Percentiles rank a stretch among this genome's conserved stretches.
Evolutionary conservation across 23 tunicate genomes (phyloP).

Genomic region (Corella eumyota): DNA sequence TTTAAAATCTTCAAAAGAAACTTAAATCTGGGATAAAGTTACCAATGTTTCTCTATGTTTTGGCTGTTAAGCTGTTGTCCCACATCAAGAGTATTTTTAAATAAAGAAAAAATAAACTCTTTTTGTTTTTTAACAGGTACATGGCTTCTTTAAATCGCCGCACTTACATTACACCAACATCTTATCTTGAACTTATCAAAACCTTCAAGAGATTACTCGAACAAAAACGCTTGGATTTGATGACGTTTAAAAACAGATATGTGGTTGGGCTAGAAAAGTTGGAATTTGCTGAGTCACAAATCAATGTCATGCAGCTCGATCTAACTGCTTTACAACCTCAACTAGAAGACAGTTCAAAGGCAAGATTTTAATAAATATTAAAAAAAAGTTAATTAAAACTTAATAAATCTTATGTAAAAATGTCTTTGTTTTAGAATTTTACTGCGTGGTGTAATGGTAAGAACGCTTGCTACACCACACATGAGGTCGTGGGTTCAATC

Average conservation of each 20-base stretch:
- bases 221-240: constrained; percentile 57
- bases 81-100: too few species aligned
- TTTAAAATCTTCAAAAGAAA: too few species aligned
- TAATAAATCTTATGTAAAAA: not conserved
- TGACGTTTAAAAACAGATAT: constrained; percentile 72
- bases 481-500: too few species aligned
- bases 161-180: constrained; percentile 89
- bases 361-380: not conserved
- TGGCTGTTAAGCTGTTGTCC: too few species aligned
- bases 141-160: constrained; percentile 51
- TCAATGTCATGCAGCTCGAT: constrained; percentile 59
- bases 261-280: constrained; percentile 75
- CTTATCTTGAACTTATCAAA: constrained; percentile 80
- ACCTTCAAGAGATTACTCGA: constrained; percentile 75
- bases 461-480: too few species aligned
- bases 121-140: constrained; percentile 19
- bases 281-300: constrained; percentile 53
- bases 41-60: too few species aligned
- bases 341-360: constrained; percentile 51
- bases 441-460: not conserved
- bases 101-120: not conserved
- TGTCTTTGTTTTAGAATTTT: not conserved
- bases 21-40: too few species aligned
- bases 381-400: not conserved
- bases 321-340: constrained; percentile 67